Evolutionary conservation across 92 coral and sea anemone species (phyloP).

Genomic region (Epizoanthus scotinus): DNA sequence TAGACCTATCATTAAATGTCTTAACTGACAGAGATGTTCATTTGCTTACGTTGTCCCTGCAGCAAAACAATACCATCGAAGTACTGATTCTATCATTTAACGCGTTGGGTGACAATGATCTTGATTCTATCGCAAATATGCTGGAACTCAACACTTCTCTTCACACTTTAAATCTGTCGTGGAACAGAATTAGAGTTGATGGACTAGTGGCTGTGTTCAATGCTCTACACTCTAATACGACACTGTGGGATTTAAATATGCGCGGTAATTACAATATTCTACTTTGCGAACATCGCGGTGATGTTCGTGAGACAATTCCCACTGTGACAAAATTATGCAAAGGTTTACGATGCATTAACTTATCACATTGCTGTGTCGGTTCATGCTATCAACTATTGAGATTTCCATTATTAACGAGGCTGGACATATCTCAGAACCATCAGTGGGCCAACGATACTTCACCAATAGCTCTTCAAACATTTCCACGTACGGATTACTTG

Average conservation of each 20-base stretch:
- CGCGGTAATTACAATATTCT: background rate
- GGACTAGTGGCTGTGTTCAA: background rate
- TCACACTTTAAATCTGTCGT: background rate
- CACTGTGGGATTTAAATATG: background rate
- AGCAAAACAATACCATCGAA: constrained; percentile 19
- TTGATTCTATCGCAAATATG: background rate
- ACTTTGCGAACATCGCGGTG: too few relatives aligned
- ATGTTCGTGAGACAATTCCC: too few relatives aligned
- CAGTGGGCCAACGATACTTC: too few relatives aligned
- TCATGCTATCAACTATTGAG: too few relatives aligned
- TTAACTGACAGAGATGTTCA: constrained; percentile 4
- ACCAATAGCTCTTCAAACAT: too few relatives aligned
- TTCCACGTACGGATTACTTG: background rate
- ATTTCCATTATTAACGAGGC: background rate
- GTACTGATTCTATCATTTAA: background rate
- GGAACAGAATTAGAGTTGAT: background rate
- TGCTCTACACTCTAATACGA: background rate
- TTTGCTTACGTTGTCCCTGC: constrained; percentile 12
- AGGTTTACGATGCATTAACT: background rate
- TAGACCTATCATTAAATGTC: background rate
- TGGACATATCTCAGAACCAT: background rate
- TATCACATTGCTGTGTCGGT: background rate
- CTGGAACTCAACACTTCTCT: background rate
- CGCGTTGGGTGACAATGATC: background rate
- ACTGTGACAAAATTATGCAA: background rate